Percentiles rank a stretch among this genome's conserved stretches.
phyloP scores from a whole-genome alignment of 35 echinoderm and acorn worm genomes.

The Diadema setosum region DNA sequence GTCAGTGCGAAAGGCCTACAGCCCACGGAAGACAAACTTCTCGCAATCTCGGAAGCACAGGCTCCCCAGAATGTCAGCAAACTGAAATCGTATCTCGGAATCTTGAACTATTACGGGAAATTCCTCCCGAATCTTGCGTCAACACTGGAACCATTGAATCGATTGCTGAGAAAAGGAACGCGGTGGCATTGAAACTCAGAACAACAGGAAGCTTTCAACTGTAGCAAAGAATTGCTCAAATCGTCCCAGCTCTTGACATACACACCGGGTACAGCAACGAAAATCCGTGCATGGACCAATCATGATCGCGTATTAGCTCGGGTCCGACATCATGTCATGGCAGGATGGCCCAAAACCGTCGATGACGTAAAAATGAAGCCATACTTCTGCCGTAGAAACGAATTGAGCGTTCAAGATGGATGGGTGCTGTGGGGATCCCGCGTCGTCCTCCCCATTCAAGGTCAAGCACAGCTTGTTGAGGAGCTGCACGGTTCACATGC shows the following conservation, averaged over 20 bases:
- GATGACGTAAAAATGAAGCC: neutral
- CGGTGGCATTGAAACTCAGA: conserved; percentile 1
- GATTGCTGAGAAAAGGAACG: neutral
- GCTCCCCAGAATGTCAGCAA: conserved; percentile 11
- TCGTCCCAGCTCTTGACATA: neutral
- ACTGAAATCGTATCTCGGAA: conserved; percentile 42
- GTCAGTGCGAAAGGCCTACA: conserved; percentile 26
- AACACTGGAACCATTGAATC: conserved; percentile 11
- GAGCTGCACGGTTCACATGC: conserved; percentile 61
- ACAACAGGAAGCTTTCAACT: neutral
- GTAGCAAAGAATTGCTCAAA: neutral
- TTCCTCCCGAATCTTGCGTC: conserved; percentile 33
- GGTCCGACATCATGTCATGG: neutral
- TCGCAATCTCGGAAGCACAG: conserved; percentile 50
- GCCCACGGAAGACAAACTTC: conserved; percentile 49
- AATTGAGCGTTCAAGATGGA: conserved; percentile 36
- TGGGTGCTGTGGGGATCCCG: conserved; percentile 62
- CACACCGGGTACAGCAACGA: conserved; percentile 19
- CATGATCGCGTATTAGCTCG: conserved; percentile 19
- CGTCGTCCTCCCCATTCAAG: conserved; percentile 38
- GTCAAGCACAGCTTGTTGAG: conserved; percentile 15
- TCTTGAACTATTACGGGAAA: conserved; percentile 52
- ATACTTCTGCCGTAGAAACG: conserved; percentile 18
- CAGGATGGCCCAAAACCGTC: neutral
- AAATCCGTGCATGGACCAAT: conserved; percentile 38